Percentiles rank a stretch among this genome's conserved stretches.
Conservation (phyloP, 2,797 vertebrate species). For the Lemur catta region DNA sequence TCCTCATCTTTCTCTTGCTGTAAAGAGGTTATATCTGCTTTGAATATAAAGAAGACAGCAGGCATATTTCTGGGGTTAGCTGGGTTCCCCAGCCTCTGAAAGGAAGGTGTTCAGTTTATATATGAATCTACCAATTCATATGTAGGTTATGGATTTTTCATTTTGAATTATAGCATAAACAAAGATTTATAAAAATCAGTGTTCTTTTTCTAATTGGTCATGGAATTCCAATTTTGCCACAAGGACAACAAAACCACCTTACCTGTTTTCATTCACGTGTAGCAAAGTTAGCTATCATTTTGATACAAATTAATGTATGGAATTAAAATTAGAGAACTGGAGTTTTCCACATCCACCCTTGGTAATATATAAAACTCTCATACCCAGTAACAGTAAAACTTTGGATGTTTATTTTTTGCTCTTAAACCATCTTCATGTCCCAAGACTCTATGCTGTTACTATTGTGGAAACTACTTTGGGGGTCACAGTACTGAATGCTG, state of each 20-base stretch:
- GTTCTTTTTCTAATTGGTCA: not conserved
- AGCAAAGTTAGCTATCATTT: not conserved
- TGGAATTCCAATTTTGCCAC: not conserved
- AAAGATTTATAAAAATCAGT: not conserved
- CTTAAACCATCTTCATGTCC: not conserved
- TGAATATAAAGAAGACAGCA: not conserved
- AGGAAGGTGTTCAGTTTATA: not conserved
- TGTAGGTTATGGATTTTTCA: not conserved
- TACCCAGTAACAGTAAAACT: not conserved
- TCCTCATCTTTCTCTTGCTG: not conserved
- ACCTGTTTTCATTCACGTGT: not conserved
- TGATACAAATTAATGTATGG: not conserved
- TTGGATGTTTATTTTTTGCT: not conserved
- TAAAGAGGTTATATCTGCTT: not conserved
- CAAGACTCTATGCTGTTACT: not conserved
- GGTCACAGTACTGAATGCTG: not conserved
- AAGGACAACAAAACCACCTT: not conserved
- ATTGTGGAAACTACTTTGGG: not conserved
- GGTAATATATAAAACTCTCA: not conserved
- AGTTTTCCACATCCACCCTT: not conserved
- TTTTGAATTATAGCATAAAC: not conserved
- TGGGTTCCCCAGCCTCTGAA: not conserved
- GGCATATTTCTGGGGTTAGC: not conserved
- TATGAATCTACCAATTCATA: not conserved
- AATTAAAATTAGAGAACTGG: not conserved